These are phyloP conservation scores for Seriola quinqueradiata DNA, from an alignment of 2,113 vertebrate species.

Conservation along the genomic window DNA sequence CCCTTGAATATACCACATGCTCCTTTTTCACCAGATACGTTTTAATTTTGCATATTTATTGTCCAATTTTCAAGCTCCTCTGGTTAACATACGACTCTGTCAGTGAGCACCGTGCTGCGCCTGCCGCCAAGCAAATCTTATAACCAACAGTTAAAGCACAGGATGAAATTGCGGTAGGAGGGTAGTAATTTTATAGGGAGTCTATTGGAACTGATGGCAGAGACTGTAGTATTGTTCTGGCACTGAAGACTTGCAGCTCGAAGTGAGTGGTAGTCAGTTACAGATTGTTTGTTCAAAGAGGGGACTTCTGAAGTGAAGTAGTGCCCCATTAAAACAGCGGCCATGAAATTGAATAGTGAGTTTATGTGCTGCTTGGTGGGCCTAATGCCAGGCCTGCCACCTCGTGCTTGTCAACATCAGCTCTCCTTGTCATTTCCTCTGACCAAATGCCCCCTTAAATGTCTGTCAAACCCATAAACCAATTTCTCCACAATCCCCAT, in stretches of 20 bases:
- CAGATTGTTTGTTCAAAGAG: constrained; percentile 58
- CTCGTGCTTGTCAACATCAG: constrained; percentile 60
- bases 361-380: constrained; percentile 61
- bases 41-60: constrained; percentile 61
- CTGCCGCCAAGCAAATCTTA: constrained; percentile 66
- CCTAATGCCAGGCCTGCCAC: constrained; percentile 59
- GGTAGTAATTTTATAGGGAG: constrained; percentile 70
- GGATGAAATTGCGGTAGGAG: constrained; percentile 57
- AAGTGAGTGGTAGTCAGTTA: constrained; percentile 45
- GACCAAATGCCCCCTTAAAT: constrained; percentile 36
- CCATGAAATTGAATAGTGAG: constrained; percentile 72
- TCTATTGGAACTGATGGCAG: constrained; percentile 58
- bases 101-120: constrained; percentile 22
- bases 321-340: constrained; percentile 64
- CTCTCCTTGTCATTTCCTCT: constrained; percentile 53
- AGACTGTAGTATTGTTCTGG: constrained; percentile 61
- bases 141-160: constrained; percentile 69
- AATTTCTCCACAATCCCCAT: constrained; percentile 7
- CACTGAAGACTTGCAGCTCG: constrained; percentile 7
- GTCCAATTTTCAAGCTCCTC: constrained; percentile 46
- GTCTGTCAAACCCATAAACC: constrained; percentile 49
- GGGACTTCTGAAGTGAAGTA: constrained; percentile 47
- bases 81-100: constrained; percentile 36
- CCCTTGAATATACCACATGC: constrained; percentile 31
- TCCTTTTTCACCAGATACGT: constrained; percentile 29